phyloP scores from a whole-genome alignment of 2,888 invertebrate genomes.

The Dryocosmus kuriphilus region DNA sequence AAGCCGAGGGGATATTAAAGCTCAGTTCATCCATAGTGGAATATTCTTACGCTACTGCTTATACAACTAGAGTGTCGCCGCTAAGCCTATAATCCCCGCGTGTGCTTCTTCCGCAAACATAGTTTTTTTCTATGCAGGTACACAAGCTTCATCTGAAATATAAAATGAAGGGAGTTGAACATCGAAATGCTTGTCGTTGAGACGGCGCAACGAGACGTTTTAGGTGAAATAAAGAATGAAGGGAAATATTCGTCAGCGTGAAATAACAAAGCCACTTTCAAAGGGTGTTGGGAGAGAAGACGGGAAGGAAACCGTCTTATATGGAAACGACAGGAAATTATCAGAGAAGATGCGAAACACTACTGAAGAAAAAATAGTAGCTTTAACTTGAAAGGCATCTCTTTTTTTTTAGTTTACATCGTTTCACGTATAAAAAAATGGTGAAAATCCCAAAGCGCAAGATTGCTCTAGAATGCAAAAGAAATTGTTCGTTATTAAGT shows the following conservation, averaged over 20 bases:
- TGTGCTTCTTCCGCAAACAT: not conserved
- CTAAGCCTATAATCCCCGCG: not conserved
- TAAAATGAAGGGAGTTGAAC: not conserved
- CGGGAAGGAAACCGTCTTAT: not conserved
- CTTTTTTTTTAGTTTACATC: not conserved
- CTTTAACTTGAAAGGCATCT: not conserved
- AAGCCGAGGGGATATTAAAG: not conserved
- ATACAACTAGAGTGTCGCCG: not conserved
- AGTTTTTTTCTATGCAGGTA: not conserved
- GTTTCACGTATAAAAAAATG: not conserved
- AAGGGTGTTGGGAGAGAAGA: not conserved
- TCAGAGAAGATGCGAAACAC: not conserved
- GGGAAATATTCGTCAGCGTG: not conserved
- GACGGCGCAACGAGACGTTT: too few species aligned
- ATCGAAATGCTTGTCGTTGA: not conserved
- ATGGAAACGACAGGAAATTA: not conserved
- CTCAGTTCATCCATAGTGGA: not conserved
- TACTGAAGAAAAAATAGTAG: not conserved
- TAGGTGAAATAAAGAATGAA: not conserved
- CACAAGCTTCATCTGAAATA: not conserved
- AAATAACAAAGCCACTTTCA: not conserved
- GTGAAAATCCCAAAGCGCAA: not conserved
- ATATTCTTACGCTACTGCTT: not conserved
- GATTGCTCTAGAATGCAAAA: not conserved
- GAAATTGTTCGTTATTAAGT: not conserved